Evolutionary conservation across 1,140 invertebrate genomes (phyloP), one percentile per base, ranked within the genome.

Genomic region (Caenorhabditis briggsae): DNA sequence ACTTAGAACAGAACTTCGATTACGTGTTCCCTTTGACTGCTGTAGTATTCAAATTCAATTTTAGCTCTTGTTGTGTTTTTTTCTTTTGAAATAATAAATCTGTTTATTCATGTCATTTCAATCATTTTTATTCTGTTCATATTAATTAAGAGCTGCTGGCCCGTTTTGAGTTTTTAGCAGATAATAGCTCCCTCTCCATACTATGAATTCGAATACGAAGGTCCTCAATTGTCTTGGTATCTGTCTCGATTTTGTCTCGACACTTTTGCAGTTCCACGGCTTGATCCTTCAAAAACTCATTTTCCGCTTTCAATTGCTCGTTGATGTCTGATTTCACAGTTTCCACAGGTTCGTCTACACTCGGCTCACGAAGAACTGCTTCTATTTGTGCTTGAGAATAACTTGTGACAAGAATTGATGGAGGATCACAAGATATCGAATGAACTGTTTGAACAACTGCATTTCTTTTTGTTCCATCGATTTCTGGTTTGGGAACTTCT

Each of bases 281-380:
- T 53, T 78, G 70, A 78, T 78, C 70, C 23, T 78, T 78, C 46
- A 78, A 46, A 23, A 78, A 78, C 23, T 78, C 70, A 50, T 78
- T 78, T 12, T 78, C 70, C 43, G 70, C 70, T 18, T 78, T 78
- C 70, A 78, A 23, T 78, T 78, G 46, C 14, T 78, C 46, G 50
- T 78, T 78, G 8, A 78, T 50, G 41, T 78, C 70, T 20, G 70
- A 48, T 78, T 78, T 78, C 16, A 23, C 20, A n/a, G 20, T 78
- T 23, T 48, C 46, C 48, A 50, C 70, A 41, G 70, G 12, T 23
- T 78, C 70, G 25, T 78, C 70, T 12, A 78, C 46, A n/a, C 70
- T 78, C 53, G 70, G 70, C 46, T 78, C 70, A 50, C 46, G 43
- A 11, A 78, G 46, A 8, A 78, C 70, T 50, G 70, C 70, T 25